Base-by-base conservation (phyloP, 2,797 vertebrate species). In the Amazonetta brasiliensis region DNA sequence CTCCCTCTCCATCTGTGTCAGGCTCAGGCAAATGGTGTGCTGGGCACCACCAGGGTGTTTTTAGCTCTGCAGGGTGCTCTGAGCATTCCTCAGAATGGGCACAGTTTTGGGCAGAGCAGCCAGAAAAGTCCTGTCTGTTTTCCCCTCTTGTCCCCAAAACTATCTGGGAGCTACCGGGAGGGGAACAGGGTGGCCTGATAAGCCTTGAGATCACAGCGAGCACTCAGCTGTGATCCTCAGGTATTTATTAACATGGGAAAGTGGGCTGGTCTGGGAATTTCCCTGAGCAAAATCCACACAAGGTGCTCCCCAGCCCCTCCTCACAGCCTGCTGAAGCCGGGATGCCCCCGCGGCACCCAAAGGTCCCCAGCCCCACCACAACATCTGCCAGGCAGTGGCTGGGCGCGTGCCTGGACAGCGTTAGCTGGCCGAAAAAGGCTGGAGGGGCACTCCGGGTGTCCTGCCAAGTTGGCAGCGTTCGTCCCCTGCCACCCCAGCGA, bases 321-420 rank as follows among this genome's bases (percentile, higher is more conserved):
- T 18, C 63, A 12, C 48, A 22, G 12, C 68, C 84, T 3, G 1
- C 28, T 0, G 1, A 0, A 1, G 18, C 39, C 5, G 15, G 48
- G 44, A 62, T 60, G 58, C 28, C 72, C 46, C 73, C 8, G 11
- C 72, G 12, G 16, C 31, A 63, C 39, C n/a, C 59, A 23, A 14
- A 5, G 23, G 30, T 69, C 46, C 50, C 30, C 0, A 1, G 5
- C 23, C 17, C 21, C 44, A 8, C 17, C 6, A 9, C 55, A 33
- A 73, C 58, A 93, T 71, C 89, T 85, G 75, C 31, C 56, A n/a
- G 19, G 75, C 71, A 43, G 64, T 1, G 0, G 1, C 58, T 74
- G 84, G 87, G 62, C 0, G 0, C 44, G 35, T 72, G 73, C 73
- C 79, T 90, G 81, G 82, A 55, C 50, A 20, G 7, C 1, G 0